Evolutionary conservation across 2,113 vertebrate species (phyloP), one percentile per base, ranked within the genome.

Genomic region (Mugil cephalus): DNA sequence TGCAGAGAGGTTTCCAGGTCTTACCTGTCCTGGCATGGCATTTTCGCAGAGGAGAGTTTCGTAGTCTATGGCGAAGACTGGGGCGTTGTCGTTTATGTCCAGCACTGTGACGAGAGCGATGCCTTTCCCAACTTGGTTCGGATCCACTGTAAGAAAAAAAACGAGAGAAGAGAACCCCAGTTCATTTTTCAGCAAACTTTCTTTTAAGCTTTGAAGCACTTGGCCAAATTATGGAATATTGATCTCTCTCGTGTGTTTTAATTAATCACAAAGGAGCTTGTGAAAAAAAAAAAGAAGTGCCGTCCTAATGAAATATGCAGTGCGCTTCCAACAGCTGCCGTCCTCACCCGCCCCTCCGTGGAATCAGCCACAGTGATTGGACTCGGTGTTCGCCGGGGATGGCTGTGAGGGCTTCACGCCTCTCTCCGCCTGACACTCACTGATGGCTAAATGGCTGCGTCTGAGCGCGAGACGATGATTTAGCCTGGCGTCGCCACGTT

Each of bases 21-120:
- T 89, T 85, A 99, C 98, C 96, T 98, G 94, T 69, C 96, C 97
- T 6, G 96, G 89, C 39, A 91, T 88, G 69, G 96, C 90, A 46
- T 97, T 96, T 89, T 99, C 97, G 89, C 98, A 99, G 1, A 99
- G 94, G 0, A 95, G 94, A 45, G 96, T 96, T 78, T 98, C 96
- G 34, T 98, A 99, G 48, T 98, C 96, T 64, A 95, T 96, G 70
- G 98, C 97, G 70, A 99, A 98, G 58, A 97, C 95, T 0, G 98
- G 98, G 4, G 97, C 96, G 0, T 99, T 99, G 84, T 99, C 98
- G 43, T 99, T 99, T 61, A 98, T 95, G 81, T 99, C 98, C 77
- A 94, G 93, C 38, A 99, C 96, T 0, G 93, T 95, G 78, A 99
- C 95, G 73, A 96, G 86, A 70, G 96, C 91, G 11, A 95, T 90